Conservation (phyloP, 2,888 invertebrate genomes). For the Minunthozetes semirufus region DNA sequence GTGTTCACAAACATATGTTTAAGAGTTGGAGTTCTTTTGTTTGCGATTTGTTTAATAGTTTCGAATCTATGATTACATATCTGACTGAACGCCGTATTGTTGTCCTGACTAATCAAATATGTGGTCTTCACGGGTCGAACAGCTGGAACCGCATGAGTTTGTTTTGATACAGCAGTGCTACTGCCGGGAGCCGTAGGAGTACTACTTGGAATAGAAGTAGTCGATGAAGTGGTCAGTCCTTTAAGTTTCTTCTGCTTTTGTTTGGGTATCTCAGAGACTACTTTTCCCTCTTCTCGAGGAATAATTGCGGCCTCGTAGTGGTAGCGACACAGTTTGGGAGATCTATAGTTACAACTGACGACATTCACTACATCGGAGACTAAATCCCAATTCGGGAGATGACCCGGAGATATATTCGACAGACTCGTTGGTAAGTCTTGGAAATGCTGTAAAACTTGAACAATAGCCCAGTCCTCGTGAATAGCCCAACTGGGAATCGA, state of each 20-base stretch:
- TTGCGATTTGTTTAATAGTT: conserved; percentile 62
- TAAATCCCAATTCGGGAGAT: conserved; percentile 92
- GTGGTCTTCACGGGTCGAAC: conserved; percentile 64
- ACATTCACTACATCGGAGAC: conserved; percentile 83
- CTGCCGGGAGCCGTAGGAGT: neutral
- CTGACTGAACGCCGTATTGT: conserved; percentile 63
- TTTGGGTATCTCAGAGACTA: conserved; percentile 35
- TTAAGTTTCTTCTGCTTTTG: conserved; percentile 47
- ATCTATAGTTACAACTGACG: conserved; percentile 69
- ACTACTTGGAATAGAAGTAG: neutral
- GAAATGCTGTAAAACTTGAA: conserved; percentile 52
- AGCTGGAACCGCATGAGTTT: conserved; percentile 37
- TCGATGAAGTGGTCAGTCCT: neutral
- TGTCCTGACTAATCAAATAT: conserved; percentile 64
- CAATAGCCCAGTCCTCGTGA: conserved; percentile 52
- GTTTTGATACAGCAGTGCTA: neutral
- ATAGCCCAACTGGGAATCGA: conserved; percentile 50
- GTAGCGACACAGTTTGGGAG: conserved; percentile 81
- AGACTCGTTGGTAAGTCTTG: conserved; percentile 66
- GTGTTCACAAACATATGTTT: conserved; percentile 69
- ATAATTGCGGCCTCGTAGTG: conserved; percentile 83
- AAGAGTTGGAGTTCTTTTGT: conserved; percentile 58
- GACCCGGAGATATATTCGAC: conserved; percentile 68
- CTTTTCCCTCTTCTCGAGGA: conserved; percentile 76
- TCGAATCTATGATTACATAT: conserved; percentile 65